A percentile compares a stretch with the other conserved stretches of the same genome.
phyloP scores from a whole-genome alignment of 2,888 invertebrate genomes.

The Danaus chrysippus region DNA sequence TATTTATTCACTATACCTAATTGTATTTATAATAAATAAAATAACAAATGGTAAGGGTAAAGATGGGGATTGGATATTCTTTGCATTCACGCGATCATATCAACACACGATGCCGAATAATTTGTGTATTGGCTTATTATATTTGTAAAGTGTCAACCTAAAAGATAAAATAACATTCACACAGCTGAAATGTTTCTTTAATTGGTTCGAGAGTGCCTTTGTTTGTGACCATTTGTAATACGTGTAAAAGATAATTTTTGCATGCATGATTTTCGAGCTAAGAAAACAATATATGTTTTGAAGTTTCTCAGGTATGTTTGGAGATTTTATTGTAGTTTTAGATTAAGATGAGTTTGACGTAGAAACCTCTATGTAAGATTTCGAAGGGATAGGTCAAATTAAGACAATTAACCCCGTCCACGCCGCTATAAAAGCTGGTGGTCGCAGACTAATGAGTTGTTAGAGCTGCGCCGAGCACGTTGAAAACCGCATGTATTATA shows the following conservation, averaged over 20 bases:
- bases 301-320: too few species aligned
- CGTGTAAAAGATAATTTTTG: neutral
- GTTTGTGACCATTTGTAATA: slow-evolving; percentile 6
- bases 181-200: slow-evolving; percentile 37
- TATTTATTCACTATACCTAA: neutral
- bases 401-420: slow-evolving; percentile 63
- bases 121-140: slow-evolving; percentile 45
- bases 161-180: slow-evolving; percentile 51
- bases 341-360: neutral
- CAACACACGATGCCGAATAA: slow-evolving; percentile 65
- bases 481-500: slow-evolving; percentile 57
- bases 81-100: slow-evolving; percentile 63
- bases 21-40: slow-evolving; percentile 21
- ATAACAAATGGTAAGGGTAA: slow-evolving; percentile 42
- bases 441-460: slow-evolving; percentile 66
- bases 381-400: slow-evolving; percentile 40
- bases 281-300: too few species aligned
- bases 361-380: slow-evolving; percentile 14
- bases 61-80: slow-evolving; percentile 57
- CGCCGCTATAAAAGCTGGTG: slow-evolving; percentile 58
- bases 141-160: neutral
- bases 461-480: slow-evolving; percentile 52
- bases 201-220: slow-evolving; percentile 31
- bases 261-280: neutral
- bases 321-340: neutral